Percentiles rank a stretch among this genome's conserved stretches.
Conservation (phyloP, 2,113 vertebrate genomes). For the Tychaedon coryphoeus region DNA sequence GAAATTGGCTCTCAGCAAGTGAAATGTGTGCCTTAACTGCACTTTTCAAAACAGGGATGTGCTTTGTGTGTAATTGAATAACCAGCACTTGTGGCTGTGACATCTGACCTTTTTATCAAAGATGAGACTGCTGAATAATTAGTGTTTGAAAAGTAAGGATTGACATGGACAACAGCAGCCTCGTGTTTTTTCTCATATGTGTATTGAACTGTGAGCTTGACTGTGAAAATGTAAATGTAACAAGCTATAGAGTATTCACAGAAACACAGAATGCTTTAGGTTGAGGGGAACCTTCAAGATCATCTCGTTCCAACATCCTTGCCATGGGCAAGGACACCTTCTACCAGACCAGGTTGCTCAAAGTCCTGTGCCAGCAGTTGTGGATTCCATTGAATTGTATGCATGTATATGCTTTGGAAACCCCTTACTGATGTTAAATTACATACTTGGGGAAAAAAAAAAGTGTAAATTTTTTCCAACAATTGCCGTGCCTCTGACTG, state of each 20-base stretch:
- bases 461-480: background rate
- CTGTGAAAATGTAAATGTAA: background rate
- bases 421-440: background rate
- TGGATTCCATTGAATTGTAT: fast-evolving
- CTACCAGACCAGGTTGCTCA: fast-evolving
- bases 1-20: background rate
- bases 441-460: background rate
- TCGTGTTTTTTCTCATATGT: background rate
- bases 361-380: background rate
- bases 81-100: background rate
- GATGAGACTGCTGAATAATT: background rate
- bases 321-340: no score
- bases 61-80: background rate
- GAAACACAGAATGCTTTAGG: background rate
- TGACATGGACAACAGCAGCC: background rate
- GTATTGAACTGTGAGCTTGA: background rate
- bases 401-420: background rate
- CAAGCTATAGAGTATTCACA: background rate
- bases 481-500: background rate
- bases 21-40: background rate
- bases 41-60: background rate
- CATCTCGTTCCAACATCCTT: background rate
- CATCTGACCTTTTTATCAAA: background rate
- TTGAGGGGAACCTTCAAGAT: background rate
- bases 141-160: background rate